Evolutionary conservation across 92 coral and sea anemone genomes (phyloP).

Genomic region (Umimayanthus kanabou): DNA sequence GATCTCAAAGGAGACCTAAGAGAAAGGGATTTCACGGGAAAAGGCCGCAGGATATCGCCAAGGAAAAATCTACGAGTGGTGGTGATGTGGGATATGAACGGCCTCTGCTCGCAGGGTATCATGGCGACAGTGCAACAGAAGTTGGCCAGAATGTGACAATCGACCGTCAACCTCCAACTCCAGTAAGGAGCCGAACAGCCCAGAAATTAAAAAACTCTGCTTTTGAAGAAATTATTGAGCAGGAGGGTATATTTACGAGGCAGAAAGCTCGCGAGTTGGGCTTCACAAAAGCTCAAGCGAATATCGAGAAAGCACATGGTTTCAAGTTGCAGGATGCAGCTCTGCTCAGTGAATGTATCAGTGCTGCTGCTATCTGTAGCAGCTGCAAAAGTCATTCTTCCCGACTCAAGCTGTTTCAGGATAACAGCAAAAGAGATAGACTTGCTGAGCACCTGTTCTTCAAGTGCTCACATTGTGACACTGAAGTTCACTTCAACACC

Average conservation of each 20-base stretch:
- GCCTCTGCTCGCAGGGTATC: too few relatives aligned
- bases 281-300: neutral
- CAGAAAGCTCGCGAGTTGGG: constrained; percentile 3
- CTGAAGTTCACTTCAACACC: constrained; percentile 49
- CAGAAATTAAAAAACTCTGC: constrained; percentile 18
- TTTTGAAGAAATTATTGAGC: constrained; percentile 15
- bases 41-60: too few relatives aligned
- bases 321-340: constrained; percentile 22
- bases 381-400: constrained; percentile 22
- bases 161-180: constrained; percentile 24
- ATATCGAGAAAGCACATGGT: constrained; percentile 24
- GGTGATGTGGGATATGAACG: too few relatives aligned
- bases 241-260: constrained; percentile 22
- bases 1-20: constrained; percentile 37
- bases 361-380: constrained; percentile 31
- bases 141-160: neutral
- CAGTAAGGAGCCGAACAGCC: constrained; percentile 7
- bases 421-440: constrained; percentile 20
- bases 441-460: constrained; percentile 30
- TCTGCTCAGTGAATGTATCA: constrained; percentile 27
- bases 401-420: constrained; percentile 15
- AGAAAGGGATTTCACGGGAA: constrained; percentile 37
- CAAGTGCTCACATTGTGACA: constrained; percentile 37
- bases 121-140: too few relatives aligned
- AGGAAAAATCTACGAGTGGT: neutral